phyloP scores from a whole-genome alignment of 2,113 vertebrate genomes.

The Perognathus longimembris region DNA sequence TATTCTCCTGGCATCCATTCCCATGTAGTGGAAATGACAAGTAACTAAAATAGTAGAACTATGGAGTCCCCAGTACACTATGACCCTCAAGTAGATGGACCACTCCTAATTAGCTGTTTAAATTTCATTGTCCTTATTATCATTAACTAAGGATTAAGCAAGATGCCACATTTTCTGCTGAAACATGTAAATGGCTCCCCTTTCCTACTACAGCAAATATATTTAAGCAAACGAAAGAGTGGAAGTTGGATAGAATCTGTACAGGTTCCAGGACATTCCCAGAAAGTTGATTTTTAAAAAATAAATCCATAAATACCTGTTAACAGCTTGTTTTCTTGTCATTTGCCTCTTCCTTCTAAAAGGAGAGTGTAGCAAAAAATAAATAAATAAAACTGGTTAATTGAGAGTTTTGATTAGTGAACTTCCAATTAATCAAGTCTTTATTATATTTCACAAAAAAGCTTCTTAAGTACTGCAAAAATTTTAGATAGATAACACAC shows the following conservation, averaged over 20 bases:
- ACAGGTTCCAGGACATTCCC: conserved; percentile 66
- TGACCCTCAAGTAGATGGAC: background rate
- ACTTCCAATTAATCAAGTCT: conserved; percentile 73
- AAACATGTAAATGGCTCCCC: conserved; percentile 36
- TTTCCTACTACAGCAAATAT: conserved; percentile 43
- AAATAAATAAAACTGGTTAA: conserved; percentile 82
- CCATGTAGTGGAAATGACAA: conserved; percentile 15
- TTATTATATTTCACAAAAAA: conserved; percentile 69
- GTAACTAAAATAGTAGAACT: conserved; percentile 12
- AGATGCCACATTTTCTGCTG: conserved; percentile 11
- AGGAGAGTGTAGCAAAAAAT: conserved; percentile 82
- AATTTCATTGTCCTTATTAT: conserved; percentile 53
- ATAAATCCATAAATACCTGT: conserved; percentile 83
- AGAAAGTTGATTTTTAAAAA: conserved; percentile 76
- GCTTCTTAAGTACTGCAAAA: conserved; percentile 60
- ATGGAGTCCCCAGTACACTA: background rate
- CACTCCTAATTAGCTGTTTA: conserved; percentile 26
- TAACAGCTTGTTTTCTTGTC: conserved; percentile 82
- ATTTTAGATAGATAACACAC: conserved; percentile 61
- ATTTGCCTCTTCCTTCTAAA: conserved; percentile 84
- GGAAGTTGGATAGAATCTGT: conserved; percentile 41
- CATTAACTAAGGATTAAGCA: conserved; percentile 30
- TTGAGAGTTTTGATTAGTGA: conserved; percentile 71
- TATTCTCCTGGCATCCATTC: background rate
- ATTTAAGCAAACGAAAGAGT: conserved; percentile 52